Percentiles rank a stretch among this genome's conserved stretches.
phyloP scores from a whole-genome alignment of 1,140 invertebrate genomes.

The Meteorus sp. region DNA sequence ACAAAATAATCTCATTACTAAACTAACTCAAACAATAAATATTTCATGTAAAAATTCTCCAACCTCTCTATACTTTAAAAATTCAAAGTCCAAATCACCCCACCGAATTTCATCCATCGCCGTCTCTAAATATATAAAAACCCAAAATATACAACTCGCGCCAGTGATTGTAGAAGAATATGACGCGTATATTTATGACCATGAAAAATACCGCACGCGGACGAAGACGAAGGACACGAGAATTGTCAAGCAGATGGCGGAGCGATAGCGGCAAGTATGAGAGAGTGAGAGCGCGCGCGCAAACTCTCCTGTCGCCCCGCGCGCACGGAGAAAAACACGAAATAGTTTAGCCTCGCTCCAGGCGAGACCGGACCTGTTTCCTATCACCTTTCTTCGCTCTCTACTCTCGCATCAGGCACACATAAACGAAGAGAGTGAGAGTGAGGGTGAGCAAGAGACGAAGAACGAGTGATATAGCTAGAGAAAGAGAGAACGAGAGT shows the following conservation, averaged over 20 bases:
- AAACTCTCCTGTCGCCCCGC: background rate
- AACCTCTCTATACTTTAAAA: too few relatives aligned
- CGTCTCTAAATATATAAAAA: too few relatives aligned
- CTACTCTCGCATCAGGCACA: constrained; percentile 6
- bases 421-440: background rate
- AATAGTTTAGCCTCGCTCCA: constrained; percentile 52
- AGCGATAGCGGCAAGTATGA: constrained; percentile 43
- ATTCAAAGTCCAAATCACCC: too few relatives aligned
- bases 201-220: background rate
- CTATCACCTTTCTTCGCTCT: constrained; percentile 53
- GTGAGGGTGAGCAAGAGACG: background rate
- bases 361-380: constrained; percentile 57
- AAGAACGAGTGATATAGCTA: too few relatives aligned
- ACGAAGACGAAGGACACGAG: constrained; percentile 17
- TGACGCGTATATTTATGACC: background rate
- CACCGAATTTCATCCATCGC: too few relatives aligned
- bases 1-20: too few relatives aligned
- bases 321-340: constrained; percentile 49
- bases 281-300: constrained; percentile 23
- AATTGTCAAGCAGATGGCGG: constrained; percentile 49
- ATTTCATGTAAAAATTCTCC: too few relatives aligned
- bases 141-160: too few relatives aligned
- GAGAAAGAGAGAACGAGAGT: too few relatives aligned
- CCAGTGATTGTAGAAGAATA: too few relatives aligned
- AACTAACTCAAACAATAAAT: too few relatives aligned